Evolutionary conservation across 2,888 invertebrate species (phyloP), one percentile per base, ranked within the genome.

Genomic region (Yponomeuta evonymella): DNA sequence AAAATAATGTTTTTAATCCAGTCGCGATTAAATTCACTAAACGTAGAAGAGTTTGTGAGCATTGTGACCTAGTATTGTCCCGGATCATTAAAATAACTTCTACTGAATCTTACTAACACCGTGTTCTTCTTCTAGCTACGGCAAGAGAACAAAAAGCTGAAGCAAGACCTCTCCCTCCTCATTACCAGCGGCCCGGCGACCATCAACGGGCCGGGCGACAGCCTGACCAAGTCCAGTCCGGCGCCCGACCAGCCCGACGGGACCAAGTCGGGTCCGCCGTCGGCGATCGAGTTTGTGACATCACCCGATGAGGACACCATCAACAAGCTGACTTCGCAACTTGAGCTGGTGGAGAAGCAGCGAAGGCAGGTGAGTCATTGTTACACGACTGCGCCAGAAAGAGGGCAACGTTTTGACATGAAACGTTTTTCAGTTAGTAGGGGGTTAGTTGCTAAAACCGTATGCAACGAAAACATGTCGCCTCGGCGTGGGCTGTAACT

Each of bases 281-380:
- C 89, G 0, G 86, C 83, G 1, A 74, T 90, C 29, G 91, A 91
- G 88, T 93, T 91, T 74, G 90, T 90, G 74, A 83, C 89, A 73
- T 89, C 89, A 71, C 90, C 90, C 0, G 90, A 91, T 10, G 91
- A 92, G 71, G 90, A 91, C 74, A 90, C 87, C 12, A 83, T 93
- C 12, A 84, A 93, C 72, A 89, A 89, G 71, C 76, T 93, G 48
- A 89, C 90, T 0, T 81, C 87, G 1, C 93, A 93, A 74, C 75
- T 92, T 65, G 90, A 87, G 67, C 79, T 92, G 0, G 86, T 86
- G 2, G 93, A 92, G 77, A 90, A 87, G 72, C 91, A 93, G 72
- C 76, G 92, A 74, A 75, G 92, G 74, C 88, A 90, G 87, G 90
- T 89, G 64, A 9, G 29, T 67, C 51, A 15, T 43, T 43, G 43